phyloP scores from a whole-genome alignment of 2,888 invertebrate species.

The Dusona sp. region DNA sequence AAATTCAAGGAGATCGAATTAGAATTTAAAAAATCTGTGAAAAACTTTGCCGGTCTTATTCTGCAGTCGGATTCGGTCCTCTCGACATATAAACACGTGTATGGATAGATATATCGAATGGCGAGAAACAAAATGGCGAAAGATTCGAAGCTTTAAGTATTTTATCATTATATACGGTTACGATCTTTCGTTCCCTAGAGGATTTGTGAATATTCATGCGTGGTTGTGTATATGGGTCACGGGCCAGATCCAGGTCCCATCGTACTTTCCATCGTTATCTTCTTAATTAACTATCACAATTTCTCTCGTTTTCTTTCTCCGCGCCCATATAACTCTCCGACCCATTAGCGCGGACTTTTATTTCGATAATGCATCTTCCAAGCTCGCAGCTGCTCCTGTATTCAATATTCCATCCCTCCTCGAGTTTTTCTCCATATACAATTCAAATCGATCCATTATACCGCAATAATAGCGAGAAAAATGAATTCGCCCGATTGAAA shows the following conservation, averaged over 20 bases:
- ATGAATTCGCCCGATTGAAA: constrained; percentile 13
- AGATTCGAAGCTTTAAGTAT: too few species aligned
- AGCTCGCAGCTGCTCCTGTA: constrained; percentile 33
- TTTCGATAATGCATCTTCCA: constrained; percentile 47
- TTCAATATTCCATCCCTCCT: constrained; percentile 28
- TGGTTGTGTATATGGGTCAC: constrained; percentile 30
- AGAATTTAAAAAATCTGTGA: constrained; percentile 77
- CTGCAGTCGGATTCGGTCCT: constrained; percentile 35
- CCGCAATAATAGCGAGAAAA: neutral
- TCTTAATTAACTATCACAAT: constrained; percentile 74
- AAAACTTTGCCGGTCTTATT: constrained; percentile 74
- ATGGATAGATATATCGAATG: neutral
- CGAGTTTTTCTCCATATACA: constrained; percentile 17
- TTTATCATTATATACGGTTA: neutral
- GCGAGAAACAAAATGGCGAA: neutral
- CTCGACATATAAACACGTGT: constrained; percentile 16
- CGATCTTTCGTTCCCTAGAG: neutral
- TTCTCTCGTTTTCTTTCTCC: constrained; percentile 15
- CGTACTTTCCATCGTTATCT: constrained; percentile 75
- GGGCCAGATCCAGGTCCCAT: constrained; percentile 69
- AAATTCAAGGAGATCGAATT: constrained; percentile 72
- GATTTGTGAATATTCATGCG: constrained; percentile 24
- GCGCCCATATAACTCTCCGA: constrained; percentile 31
- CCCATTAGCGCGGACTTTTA: constrained; percentile 50
- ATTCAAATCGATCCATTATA: constrained; percentile 45